phyloP scores from a whole-genome alignment of 1,140 invertebrate species.

The Polypedilum pembai region DNA sequence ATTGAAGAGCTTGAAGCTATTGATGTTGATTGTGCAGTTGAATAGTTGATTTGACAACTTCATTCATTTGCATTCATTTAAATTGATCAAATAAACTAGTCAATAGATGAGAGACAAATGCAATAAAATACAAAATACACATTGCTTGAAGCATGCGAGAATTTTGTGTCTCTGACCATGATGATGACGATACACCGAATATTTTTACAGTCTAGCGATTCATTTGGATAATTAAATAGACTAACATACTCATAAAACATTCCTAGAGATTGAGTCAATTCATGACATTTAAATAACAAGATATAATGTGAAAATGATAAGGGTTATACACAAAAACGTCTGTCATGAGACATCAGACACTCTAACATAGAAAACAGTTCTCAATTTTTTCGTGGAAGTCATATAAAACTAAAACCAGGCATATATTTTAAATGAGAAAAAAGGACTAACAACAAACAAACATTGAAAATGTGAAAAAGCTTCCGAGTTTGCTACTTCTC shows the following conservation, averaged over 20 bases:
- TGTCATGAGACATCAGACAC: neutral
- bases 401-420: slow-evolving; percentile 15
- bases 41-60: neutral
- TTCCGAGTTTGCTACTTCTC: slow-evolving; percentile 23
- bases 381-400: slow-evolving; percentile 17
- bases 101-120: no score
- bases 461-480: neutral
- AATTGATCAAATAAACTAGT: neutral
- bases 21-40: neutral
- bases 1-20: neutral
- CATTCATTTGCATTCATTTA: slow-evolving; percentile 9
- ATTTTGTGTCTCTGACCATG: no score
- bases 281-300: neutral
- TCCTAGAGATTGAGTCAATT: neutral
- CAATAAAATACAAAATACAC: no score
- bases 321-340: neutral
- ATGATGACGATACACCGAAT: neutral
- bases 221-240: slow-evolving; percentile 21
- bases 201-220: slow-evolving; percentile 14
- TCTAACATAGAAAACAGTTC: slow-evolving; percentile 1
- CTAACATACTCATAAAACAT: neutral
- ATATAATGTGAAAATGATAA: slow-evolving; percentile 21
- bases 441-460: neutral
- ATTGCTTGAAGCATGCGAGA: no score
- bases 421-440: neutral